A percentile compares a stretch with the other conserved stretches of the same genome.
phyloP scores from a whole-genome alignment of 2,797 vertebrate genomes.

The Lagorchestes hirsutus region DNA sequence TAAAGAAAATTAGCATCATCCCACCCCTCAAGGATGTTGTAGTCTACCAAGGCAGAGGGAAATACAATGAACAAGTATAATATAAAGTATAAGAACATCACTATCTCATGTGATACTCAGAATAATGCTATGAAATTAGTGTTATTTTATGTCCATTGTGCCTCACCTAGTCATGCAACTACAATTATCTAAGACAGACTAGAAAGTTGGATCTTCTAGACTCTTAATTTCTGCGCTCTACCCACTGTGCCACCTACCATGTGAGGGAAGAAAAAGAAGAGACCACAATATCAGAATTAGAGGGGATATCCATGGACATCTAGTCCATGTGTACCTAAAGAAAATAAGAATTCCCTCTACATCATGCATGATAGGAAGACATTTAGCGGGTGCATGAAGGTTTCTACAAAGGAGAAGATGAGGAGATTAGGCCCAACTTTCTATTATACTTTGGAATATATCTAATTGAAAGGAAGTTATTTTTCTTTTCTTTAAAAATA shows the following conservation, averaged over 20 bases:
- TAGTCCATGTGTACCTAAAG: background rate
- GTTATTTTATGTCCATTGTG: background rate
- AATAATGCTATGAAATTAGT: background rate
- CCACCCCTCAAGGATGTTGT: background rate
- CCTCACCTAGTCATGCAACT: background rate
- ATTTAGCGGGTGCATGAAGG: background rate
- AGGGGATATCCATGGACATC: background rate
- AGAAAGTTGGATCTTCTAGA: background rate
- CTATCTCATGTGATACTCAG: background rate
- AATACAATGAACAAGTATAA: background rate
- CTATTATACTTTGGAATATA: background rate
- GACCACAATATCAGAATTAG: background rate
- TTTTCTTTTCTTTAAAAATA: background rate
- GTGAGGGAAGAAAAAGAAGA: background rate
- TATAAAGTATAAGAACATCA: background rate
- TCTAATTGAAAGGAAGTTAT: background rate
- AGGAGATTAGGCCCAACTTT: background rate
- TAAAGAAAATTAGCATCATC: background rate
- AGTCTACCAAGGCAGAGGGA: background rate
- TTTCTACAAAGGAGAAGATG: background rate
- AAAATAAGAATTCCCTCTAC: background rate
- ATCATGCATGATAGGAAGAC: background rate
- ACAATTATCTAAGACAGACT: background rate
- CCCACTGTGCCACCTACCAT: background rate
- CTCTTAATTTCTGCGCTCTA: background rate